Base-by-base conservation (phyloP, 2,113 vertebrate genomes). In the Oenanthe melanoleuca region DNA sequence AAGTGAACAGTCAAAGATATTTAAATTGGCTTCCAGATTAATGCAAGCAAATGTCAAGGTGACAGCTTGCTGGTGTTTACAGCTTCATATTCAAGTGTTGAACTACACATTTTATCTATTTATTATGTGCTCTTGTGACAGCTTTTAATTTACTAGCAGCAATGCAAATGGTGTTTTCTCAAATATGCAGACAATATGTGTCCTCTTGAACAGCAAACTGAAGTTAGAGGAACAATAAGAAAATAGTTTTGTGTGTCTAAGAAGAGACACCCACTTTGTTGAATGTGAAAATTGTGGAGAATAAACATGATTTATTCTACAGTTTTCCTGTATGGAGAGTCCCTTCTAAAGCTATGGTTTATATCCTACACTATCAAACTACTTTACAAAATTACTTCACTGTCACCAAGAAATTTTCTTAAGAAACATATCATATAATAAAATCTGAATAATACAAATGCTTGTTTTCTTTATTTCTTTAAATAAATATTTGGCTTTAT, bases 1-100 rank as follows among this genome's bases (percentile, higher is more conserved):
- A 80, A 88, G n/a, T 15, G 45, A 86, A 87, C 8, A 85, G 61
- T 44, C 71, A 63, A 34, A 93, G 42, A n/a, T 40, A 80, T 73
- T 94, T 86, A 73, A 86, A 73, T 86, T 9, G 5, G 24, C 55
- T 88, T 94, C 47, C 59, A 80, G 89, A 77, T 56, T 53, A 92
- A 73, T 74, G 52, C 24, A 70, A 73, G 79, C 29, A 89, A 86
- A 94, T 88, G 71, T 83, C 87, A 93, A 83, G 64, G 85, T 86
- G 85, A 67, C 67, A 82, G 64, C 56, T 83, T 95, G 81, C 60
- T 95, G 60, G 17, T 88, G 56, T 88, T 85, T 75, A 79, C 61
- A 79, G 45, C 77, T 86, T 80, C 60, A 56, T 93, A 47, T 91
- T 88, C 59, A 89, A 82, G 81, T 83, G 81, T 45, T 91, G 67